These are phyloP conservation scores for Hydriomena furcata DNA, from an alignment of 2,888 invertebrate genomes.

Conservation along the genomic window DNA sequence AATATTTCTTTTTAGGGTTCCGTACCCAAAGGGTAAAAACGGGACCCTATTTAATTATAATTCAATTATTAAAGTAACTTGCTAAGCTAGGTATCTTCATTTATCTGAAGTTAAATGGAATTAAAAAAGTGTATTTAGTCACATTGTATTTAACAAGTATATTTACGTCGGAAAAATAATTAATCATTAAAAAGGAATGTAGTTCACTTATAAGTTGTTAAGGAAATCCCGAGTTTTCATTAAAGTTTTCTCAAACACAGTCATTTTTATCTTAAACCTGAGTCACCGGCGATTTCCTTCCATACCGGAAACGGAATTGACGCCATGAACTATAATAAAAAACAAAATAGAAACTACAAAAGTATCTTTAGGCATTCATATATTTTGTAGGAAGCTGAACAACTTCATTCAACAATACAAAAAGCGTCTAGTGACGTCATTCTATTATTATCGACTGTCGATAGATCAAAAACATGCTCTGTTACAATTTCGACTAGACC, in stretches of 20 bases:
- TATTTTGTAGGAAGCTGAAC: conserved; percentile 29
- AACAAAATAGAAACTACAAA: not conserved
- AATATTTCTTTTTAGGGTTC: too few relatives aligned
- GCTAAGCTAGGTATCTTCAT: too few relatives aligned
- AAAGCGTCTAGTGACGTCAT: conserved; percentile 33
- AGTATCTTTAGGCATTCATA: conserved; percentile 13
- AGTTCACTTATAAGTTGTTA: not conserved
- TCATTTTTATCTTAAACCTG: conserved; percentile 1
- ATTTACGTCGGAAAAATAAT: too few relatives aligned
- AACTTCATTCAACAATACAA: conserved; percentile 33
- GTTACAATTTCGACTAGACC: conserved; percentile 64
- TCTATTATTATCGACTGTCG: conserved; percentile 29
- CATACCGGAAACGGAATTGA: not conserved
- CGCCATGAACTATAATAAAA: not conserved
- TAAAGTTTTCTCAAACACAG: not conserved
- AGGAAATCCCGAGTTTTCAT: not conserved
- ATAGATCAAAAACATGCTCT: conserved; percentile 20
- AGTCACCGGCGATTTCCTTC: not conserved
- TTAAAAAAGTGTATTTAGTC: too few relatives aligned
- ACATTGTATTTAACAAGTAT: too few relatives aligned
- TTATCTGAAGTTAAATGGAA: too few relatives aligned
- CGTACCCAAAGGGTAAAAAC: too few relatives aligned
- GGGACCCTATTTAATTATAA: too few relatives aligned
- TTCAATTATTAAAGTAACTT: too few relatives aligned
- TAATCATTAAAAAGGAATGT: not conserved